phyloP scores from a whole-genome alignment of 2,797 vertebrate species.

The Coendou prehensilis region DNA sequence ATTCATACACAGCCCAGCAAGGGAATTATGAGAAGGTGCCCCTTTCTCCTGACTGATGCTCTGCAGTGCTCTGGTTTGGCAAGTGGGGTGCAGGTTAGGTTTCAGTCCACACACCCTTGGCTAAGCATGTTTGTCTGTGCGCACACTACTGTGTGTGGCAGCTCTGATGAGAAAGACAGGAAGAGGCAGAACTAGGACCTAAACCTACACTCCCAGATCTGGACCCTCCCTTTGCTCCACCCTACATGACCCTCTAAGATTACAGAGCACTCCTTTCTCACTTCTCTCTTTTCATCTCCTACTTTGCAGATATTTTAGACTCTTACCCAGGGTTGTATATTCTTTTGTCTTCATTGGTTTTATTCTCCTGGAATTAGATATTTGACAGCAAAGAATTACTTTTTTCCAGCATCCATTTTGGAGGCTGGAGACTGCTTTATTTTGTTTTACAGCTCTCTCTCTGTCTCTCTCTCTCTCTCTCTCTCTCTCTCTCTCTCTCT shows the following conservation, averaged over 20 bases:
- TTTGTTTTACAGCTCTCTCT: background rate
- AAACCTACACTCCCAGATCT: background rate
- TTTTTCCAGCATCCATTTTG: constrained; percentile 47
- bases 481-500: background rate
- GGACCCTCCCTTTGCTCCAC: background rate
- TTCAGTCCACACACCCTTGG: background rate
- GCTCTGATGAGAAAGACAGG: background rate
- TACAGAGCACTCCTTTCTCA: background rate
- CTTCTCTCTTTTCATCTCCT: background rate
- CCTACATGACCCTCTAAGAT: background rate
- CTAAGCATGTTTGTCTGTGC: background rate
- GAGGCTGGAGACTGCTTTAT: constrained; percentile 9
- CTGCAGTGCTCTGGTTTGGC: background rate
- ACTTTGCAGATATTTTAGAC: constrained; percentile 15
- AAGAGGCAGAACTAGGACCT: background rate
- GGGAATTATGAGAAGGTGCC: background rate
- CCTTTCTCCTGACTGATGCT: background rate
- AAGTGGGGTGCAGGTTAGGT: background rate
- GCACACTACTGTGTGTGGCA: background rate
- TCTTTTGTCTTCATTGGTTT: background rate
- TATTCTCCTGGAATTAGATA: background rate
- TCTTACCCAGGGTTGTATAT: background rate
- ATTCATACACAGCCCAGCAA: background rate
- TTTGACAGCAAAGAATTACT: background rate
- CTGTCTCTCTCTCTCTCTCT: no score